Conservation (phyloP, 30 jellyfish, hydroid and myxozoan species). For the Aurelia aurita complex sp. Pacific region DNA sequence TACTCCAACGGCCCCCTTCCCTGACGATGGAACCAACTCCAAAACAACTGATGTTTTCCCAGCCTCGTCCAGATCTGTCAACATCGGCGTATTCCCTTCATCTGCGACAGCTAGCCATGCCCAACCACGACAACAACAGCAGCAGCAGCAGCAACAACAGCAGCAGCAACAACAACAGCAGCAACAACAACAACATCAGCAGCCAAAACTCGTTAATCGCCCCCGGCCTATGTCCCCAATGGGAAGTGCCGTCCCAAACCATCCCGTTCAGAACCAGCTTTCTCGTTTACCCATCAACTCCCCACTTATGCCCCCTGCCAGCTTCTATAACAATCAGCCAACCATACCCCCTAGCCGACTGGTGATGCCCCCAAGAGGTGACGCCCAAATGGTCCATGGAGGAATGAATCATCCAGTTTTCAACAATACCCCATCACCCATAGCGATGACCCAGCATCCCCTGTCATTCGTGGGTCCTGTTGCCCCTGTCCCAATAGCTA, state of each 20-base stretch:
- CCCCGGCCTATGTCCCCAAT: constrained; percentile 40
- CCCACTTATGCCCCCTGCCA: constrained; percentile 36
- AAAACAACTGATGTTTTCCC: constrained; percentile 41
- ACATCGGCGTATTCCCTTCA: constrained; percentile 62
- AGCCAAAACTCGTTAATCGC: not conserved
- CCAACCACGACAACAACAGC: constrained; percentile 40
- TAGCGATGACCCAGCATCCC: constrained; percentile 64
- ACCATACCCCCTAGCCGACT: constrained; percentile 25
- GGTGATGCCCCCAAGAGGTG: constrained; percentile 34
- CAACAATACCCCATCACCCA: constrained; percentile 18
- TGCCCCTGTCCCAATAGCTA: constrained; percentile 21
- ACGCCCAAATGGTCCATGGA: constrained; percentile 10
- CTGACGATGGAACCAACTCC: not conserved
- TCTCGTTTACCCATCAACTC: constrained; percentile 12
- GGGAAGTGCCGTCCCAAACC: constrained; percentile 49
- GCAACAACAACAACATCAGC: too few relatives aligned
- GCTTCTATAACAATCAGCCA: constrained; percentile 40
- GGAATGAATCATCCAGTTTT: constrained; percentile 18
- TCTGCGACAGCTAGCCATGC: constrained; percentile 47
- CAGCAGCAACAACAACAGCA: too few relatives aligned
- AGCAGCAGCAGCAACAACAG: not conserved
- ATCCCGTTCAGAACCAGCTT: constrained; percentile 55
- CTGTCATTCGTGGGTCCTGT: constrained; percentile 61
- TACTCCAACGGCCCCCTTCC: constrained; percentile 5
- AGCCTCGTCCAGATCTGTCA: constrained; percentile 16